These are phyloP conservation scores for Antechinus stuartii DNA, from an alignment of 2,113 vertebrate genomes.

Conservation along the genomic window DNA sequence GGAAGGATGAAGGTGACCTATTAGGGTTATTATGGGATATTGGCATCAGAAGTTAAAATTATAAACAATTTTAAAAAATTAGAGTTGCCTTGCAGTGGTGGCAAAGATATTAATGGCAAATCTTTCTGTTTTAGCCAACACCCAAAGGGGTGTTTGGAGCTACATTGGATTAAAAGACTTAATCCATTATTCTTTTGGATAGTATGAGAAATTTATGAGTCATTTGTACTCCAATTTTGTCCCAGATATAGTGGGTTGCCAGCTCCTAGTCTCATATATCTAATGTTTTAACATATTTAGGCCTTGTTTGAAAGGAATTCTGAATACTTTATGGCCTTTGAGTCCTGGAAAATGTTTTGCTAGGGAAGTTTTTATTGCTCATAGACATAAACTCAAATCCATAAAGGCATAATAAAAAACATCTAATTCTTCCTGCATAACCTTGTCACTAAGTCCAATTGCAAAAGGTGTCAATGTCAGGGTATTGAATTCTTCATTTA, in stretches of 20 bases:
- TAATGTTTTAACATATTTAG: neutral
- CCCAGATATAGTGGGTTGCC: neutral
- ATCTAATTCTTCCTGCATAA: neutral
- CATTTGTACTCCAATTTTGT: neutral
- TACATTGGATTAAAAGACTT: neutral
- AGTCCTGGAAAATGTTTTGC: neutral
- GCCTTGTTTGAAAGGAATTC: neutral
- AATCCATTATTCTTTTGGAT: neutral
- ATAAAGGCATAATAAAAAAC: slow-evolving; percentile 9
- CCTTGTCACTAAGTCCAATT: neutral
- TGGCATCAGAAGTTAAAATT: neutral
- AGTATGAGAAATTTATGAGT: neutral
- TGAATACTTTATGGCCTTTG: neutral
- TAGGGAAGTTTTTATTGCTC: slow-evolving; percentile 4
- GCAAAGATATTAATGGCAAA: neutral
- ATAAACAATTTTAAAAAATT: neutral
- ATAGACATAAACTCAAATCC: neutral
- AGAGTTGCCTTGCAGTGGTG: neutral
- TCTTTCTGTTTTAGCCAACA: neutral
- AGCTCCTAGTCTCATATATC: neutral
- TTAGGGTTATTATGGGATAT: neutral
- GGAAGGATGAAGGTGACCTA: neutral
- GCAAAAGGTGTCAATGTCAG: neutral
- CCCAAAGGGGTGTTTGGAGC: neutral
- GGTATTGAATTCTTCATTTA: neutral